Evolutionary conservation across 2,797 vertebrate genomes (phyloP).

Genomic region (Pachyuromys duprasi): DNA sequence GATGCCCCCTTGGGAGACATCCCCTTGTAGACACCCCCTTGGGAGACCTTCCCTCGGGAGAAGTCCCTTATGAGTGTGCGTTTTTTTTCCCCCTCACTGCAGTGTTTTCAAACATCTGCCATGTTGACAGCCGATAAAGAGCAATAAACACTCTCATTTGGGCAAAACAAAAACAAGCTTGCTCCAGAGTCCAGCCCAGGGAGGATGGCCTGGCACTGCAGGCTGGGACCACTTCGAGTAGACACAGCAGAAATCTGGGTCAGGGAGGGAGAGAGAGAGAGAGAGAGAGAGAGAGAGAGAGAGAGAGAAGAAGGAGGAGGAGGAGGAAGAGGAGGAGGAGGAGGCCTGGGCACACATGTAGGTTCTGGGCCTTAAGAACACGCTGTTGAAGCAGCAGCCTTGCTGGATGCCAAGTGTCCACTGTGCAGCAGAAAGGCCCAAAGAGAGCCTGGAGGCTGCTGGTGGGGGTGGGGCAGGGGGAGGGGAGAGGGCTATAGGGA

Average conservation of each 20-base stretch:
- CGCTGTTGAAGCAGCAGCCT: background rate
- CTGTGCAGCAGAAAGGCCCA: background rate
- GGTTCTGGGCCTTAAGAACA: background rate
- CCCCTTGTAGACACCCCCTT: background rate
- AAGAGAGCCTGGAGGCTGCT: background rate
- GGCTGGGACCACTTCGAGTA: background rate
- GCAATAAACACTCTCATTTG: background rate
- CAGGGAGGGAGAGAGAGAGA: background rate
- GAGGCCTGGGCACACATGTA: background rate
- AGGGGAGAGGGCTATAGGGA: background rate
- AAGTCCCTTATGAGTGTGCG: background rate
- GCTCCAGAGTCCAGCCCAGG: background rate
- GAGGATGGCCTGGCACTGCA: background rate
- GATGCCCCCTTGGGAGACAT: background rate
- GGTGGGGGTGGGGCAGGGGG: background rate
- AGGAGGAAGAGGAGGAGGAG: too few relatives aligned
- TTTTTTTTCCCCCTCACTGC: background rate
- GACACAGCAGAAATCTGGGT: conserved; percentile 11
- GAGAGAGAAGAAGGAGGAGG: too few relatives aligned
- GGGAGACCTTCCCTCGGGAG: background rate
- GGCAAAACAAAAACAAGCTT: background rate
- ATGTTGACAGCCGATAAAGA: conserved; percentile 13
- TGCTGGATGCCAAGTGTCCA: background rate
- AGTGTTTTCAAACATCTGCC: background rate
- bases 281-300: too few relatives aligned